Evolutionary conservation across 2,888 invertebrate genomes (phyloP), one percentile per base, ranked within the genome.

Genomic region (Neoaliturus tenellus): DNA sequence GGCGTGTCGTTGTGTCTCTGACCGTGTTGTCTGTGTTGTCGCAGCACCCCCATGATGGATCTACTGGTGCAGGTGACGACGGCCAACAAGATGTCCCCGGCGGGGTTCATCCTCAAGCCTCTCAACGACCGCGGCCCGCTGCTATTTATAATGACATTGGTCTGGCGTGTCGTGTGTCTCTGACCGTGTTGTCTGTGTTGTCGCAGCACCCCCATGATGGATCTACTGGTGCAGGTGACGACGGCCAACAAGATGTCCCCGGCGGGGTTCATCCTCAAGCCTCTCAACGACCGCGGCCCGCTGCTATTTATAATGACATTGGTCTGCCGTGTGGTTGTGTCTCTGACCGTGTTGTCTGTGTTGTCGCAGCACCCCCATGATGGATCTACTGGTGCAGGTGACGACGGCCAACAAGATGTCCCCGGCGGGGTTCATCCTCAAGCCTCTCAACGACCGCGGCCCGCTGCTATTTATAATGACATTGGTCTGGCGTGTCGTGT

Each of bases 11-110:
- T n/a, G n/a, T n/a, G n/a, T n/a, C n/a, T n/a, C n/a, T n/a, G n/a
- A n/a, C n/a, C n/a, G n/a, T n/a, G n/a, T n/a, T n/a, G n/a, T n/a
- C n/a, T n/a, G n/a, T n/a, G n/a, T n/a, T 82, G 48, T 91, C 91
- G 85, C 91, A 95, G 95, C 89, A 95, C 94, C 31, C 95, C 95
- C 44, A 95, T 95, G 95, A 94, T 95, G 94, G 95, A 95, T 89
- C 92, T 96, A 71, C 91, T 95, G 86, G 94, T 96, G 81, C 94
- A 95, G 89, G 93, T 95, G 87, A 93, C 95, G 62, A 94, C 94
- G 71, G 92, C 93, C 71, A 93, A 94, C 89, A 94, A 94, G 89
- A 91, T 96, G 86, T 93, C 87, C 94, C 95, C 44, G 94, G 94
- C 85, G 93, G 93, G 85, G 86, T 93, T 95, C 90, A 92, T 93